Conservation (phyloP, 1,140 invertebrate genomes). For the Epicauta chinensis region DNA sequence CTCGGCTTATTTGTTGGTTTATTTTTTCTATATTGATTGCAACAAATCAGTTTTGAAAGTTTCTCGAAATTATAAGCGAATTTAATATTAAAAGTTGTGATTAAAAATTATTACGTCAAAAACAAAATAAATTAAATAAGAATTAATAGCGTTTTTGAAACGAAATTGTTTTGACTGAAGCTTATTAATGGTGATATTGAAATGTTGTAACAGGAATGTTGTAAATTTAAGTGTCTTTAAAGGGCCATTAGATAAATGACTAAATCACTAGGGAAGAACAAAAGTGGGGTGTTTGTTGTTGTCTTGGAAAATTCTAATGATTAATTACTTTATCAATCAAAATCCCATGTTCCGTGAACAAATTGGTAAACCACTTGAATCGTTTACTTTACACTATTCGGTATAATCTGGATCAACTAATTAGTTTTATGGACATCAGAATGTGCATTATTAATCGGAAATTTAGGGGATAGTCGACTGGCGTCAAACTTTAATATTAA, state of each 20-base stretch:
- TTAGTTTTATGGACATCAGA: too few relatives aligned
- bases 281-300: not conserved
- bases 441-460: too few relatives aligned
- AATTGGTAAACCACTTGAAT: conserved; percentile 4
- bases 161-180: conserved; percentile 17
- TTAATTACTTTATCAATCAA: conserved; percentile 21
- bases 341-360: conserved; percentile 7
- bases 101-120: conserved; percentile 8
- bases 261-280: conserved; percentile 16
- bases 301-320: conserved; percentile 16
- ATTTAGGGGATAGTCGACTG: too few relatives aligned
- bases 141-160: conserved; percentile 12
- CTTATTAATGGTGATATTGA: conserved; percentile 15
- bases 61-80: too few relatives aligned
- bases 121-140: conserved; percentile 12
- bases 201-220: conserved; percentile 16
- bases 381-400: conserved; percentile 1
- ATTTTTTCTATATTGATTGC: too few relatives aligned
- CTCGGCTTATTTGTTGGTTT: too few relatives aligned
- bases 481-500: too few relatives aligned
- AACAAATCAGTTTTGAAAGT: too few relatives aligned
- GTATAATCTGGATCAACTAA: too few relatives aligned
- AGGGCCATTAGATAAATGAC: conserved; percentile 17
- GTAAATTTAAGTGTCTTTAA: conserved; percentile 16
- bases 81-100: too few relatives aligned